These are phyloP conservation scores for Naso thynnoides DNA, from an alignment of 2,797 vertebrate species.

Conservation along the genomic window DNA sequence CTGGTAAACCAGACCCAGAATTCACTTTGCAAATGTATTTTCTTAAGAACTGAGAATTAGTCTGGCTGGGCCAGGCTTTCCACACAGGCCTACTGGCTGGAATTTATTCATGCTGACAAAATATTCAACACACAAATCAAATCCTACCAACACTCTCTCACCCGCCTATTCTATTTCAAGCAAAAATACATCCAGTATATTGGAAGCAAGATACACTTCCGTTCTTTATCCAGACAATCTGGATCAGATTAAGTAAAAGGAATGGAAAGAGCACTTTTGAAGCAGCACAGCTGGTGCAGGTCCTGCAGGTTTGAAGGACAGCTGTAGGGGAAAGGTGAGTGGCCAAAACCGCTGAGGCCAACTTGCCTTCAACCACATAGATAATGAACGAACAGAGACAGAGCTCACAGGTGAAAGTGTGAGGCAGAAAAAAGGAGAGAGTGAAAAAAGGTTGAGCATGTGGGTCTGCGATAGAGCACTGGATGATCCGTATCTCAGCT, in stretches of 20 bases:
- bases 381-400: conserved; percentile 51
- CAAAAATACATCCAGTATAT: too few species aligned
- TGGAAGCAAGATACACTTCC: too few species aligned
- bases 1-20: too few species aligned
- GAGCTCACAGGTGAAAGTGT: conserved; percentile 31
- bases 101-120: too few species aligned
- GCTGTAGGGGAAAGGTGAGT: conserved; percentile 38
- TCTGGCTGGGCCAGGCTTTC: too few species aligned
- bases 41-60: too few species aligned
- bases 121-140: too few species aligned
- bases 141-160: too few species aligned
- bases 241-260: neutral
- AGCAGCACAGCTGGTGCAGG: neutral
- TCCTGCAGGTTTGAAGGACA: conserved; percentile 41
- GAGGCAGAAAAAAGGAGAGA: neutral
- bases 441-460: neutral
- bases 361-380: conserved; percentile 29
- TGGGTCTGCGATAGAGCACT: neutral
- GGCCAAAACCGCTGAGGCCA: conserved; percentile 42
- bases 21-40: too few species aligned
- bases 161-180: too few species aligned
- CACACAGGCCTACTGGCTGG: too few species aligned
- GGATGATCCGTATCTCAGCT: conserved; percentile 3
- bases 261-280: conserved; percentile 9
- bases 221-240: neutral